A percentile compares a stretch with the other conserved stretches of the same genome.
These are phyloP conservation scores for Chloroceryle aenea DNA, from an alignment of 2,113 vertebrate genomes.

Conservation along the genomic window DNA sequence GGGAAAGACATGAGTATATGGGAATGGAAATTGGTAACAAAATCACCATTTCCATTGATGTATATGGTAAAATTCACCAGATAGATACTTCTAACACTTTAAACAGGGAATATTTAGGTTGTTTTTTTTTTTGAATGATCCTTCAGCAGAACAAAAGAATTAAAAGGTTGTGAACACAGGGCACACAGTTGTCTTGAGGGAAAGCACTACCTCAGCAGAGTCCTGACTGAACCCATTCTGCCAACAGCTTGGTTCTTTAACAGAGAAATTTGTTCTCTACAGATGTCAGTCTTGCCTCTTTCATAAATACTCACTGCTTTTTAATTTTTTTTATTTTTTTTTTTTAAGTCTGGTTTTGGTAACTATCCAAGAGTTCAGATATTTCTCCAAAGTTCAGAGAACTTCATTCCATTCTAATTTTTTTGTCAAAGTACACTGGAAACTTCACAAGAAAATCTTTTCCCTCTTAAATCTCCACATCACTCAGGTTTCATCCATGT, in stretches of 20 bases:
- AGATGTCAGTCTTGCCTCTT: not conserved
- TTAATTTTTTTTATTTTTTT: not conserved
- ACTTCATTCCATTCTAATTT: not conserved
- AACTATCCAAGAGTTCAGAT: not conserved
- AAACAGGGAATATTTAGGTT: not conserved
- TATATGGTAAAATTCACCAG: not conserved
- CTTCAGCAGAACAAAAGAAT: not conserved
- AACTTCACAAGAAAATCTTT: not conserved
- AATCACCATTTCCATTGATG: not conserved
- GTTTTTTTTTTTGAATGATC: not conserved
- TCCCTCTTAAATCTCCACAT: not conserved
- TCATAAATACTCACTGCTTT: constrained; percentile 25
- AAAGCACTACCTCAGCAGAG: not conserved
- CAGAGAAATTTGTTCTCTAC: not conserved
- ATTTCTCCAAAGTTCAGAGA: not conserved
- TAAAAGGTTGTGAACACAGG: not conserved
- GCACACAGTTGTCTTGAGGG: not conserved
- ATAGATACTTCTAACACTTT: not conserved
- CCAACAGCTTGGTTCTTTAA: not conserved
- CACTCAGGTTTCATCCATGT: not conserved
- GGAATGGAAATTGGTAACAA: not conserved
- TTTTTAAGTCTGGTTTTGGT: constrained; percentile 29
- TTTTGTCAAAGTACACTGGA: not conserved
- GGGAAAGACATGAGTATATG: not conserved
- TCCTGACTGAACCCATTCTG: not conserved